phyloP scores from a whole-genome alignment of 1,140 invertebrate genomes.

The Lepidurus couesii region DNA sequence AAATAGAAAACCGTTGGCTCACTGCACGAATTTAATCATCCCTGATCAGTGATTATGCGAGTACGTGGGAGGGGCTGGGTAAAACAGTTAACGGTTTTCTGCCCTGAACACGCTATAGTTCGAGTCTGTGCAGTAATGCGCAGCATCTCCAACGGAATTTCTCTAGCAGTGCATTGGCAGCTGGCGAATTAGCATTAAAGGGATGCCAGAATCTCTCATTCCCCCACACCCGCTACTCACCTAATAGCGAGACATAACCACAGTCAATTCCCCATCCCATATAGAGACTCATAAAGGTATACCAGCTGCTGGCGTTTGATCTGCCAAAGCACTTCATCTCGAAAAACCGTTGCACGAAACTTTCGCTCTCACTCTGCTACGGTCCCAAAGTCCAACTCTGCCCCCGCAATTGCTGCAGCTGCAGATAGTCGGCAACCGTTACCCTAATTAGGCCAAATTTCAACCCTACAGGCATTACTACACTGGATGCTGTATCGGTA shows the following conservation, averaged over 20 bases:
- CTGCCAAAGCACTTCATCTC: constrained; percentile 7
- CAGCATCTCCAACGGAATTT: constrained; percentile 21
- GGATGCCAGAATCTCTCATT: neutral
- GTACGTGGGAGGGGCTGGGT: neutral
- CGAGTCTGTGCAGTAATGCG: neutral
- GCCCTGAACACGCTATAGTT: neutral
- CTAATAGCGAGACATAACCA: neutral
- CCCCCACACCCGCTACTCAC: neutral
- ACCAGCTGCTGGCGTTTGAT: constrained; percentile 14
- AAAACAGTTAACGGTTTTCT: neutral
- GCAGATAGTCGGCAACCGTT: neutral
- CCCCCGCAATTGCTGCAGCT: constrained; percentile 11
- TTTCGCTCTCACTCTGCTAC: constrained; percentile 1
- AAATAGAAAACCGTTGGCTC: neutral
- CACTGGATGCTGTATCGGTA: neutral
- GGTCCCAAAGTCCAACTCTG: constrained; percentile 3
- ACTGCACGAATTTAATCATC: neutral
- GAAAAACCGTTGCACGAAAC: neutral
- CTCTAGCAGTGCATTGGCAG: constrained; percentile 8
- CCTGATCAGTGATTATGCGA: neutral
- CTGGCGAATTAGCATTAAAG: neutral
- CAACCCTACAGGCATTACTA: neutral
- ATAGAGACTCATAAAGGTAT: neutral
- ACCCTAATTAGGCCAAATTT: neutral
- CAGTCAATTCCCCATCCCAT: neutral